phyloP scores from a whole-genome alignment of 1,140 invertebrate genomes.

The Megalonaias nervosa region DNA sequence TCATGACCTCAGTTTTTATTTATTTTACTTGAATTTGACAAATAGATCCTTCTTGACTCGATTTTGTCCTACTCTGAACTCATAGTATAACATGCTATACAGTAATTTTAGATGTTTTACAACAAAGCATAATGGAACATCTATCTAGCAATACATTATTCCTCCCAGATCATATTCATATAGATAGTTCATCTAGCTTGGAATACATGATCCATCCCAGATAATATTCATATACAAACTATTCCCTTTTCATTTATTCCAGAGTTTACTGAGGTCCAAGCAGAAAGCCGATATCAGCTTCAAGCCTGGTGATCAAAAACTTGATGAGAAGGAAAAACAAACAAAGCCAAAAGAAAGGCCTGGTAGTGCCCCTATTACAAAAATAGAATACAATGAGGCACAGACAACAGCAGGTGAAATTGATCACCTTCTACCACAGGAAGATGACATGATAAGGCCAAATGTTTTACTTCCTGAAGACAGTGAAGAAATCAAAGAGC shows the following conservation, averaged over 20 bases:
- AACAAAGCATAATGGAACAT: no score
- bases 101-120: no score
- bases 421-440: conserved; percentile 12
- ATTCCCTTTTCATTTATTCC: not conserved
- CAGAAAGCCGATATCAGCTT: conserved; percentile 29
- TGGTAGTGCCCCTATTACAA: conserved; percentile 34
- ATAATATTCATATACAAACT: no score
- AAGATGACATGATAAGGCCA: conserved; percentile 17
- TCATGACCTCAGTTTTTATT: no score
- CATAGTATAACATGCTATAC: no score
- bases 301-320: conserved; percentile 21
- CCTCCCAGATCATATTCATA: no score
- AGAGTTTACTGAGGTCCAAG: conserved; percentile 32
- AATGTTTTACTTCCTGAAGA: conserved; percentile 27
- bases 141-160: no score
- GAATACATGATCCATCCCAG: no score
- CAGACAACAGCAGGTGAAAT: conserved; percentile 28
- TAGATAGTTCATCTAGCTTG: no score
- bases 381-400: conserved; percentile 19
- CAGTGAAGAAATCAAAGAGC: conserved; percentile 20
- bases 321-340: conserved; percentile 15
- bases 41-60: no score
- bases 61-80: no score
- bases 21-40: no score
- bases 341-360: conserved; percentile 25